Percentiles rank a stretch among this genome's conserved stretches.
Conservation (phyloP, 1,140 invertebrate genomes). For the Drosophila kurseongensis region DNA sequence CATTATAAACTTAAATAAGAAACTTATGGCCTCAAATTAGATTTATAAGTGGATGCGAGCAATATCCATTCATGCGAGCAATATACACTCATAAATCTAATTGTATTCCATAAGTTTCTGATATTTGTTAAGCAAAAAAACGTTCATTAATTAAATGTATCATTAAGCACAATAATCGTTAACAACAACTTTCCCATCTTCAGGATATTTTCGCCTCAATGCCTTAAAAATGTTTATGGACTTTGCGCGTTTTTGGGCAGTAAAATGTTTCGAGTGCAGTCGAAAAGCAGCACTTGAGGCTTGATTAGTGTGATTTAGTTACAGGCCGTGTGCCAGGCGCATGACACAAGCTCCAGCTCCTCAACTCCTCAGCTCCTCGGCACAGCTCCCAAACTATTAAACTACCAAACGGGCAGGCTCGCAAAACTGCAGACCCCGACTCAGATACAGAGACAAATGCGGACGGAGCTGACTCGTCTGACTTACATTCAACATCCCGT, state of each 20-base stretch:
- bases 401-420: not conserved
- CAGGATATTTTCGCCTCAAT: conserved; percentile 10
- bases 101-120: not conserved
- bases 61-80: too few species aligned
- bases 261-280: conserved; percentile 41
- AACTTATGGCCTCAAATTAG: too few species aligned
- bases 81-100: not conserved
- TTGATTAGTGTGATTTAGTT: conserved; percentile 84
- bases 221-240: conserved; percentile 15
- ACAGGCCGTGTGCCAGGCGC: conserved; percentile 81
- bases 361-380: conserved; percentile 3
- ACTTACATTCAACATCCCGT: conserved; percentile 62
- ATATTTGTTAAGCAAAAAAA: not conserved
- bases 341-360: conserved; percentile 64
- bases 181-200: conserved; percentile 19
- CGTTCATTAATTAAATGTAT: not conserved
- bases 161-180: not conserved
- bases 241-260: conserved; percentile 15
- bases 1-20: too few species aligned
- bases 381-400: conserved; percentile 1
- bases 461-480: conserved; percentile 35
- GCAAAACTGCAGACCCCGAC: conserved; percentile 5
- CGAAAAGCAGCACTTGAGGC: conserved; percentile 70
- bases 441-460: conserved; percentile 45
- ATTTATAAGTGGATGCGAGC: too few species aligned